A percentile compares a stretch with the other conserved stretches of the same genome.
Evolutionary conservation across 2,113 vertebrate genomes (phyloP).

Genomic region (Heloderma charlesbogerti): DNA sequence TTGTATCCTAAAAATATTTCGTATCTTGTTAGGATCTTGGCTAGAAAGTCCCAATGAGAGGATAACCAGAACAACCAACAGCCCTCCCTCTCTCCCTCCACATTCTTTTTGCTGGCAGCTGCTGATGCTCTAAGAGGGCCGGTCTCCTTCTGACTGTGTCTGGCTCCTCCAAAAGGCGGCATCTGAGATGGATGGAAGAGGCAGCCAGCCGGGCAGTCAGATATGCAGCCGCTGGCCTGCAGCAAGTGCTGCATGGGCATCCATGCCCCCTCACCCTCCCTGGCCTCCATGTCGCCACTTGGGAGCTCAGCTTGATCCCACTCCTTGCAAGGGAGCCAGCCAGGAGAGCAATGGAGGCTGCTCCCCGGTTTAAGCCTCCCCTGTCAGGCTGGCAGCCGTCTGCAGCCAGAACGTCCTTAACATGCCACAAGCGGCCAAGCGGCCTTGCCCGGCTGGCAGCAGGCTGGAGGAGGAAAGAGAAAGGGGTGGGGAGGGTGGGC

Average conservation of each 20-base stretch:
- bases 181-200: not conserved
- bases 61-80: not conserved
- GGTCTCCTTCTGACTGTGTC: not conserved
- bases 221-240: not conserved
- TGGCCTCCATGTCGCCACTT: not conserved
- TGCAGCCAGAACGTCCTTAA: fast-evolving
- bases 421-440: not conserved
- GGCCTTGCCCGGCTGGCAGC: not conserved
- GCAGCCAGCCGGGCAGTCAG: not conserved
- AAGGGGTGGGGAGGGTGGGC: not conserved
- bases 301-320: not conserved
- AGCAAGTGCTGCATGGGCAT: not conserved
- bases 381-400: fast-evolving
- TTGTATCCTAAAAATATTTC: too few relatives aligned
- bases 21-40: too few relatives aligned
- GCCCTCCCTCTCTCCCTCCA: not conserved
- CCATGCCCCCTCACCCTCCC: not conserved
- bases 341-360: not conserved
- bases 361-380: not conserved
- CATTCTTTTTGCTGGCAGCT: not conserved
- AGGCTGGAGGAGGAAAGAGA: not conserved
- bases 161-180: not conserved
- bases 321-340: not conserved
- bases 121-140: not conserved
- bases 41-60: too few relatives aligned